Evolutionary conservation across 2,888 invertebrate genomes (phyloP), one percentile per base, ranked within the genome.

Genomic region (Drosophila paracracens): DNA sequence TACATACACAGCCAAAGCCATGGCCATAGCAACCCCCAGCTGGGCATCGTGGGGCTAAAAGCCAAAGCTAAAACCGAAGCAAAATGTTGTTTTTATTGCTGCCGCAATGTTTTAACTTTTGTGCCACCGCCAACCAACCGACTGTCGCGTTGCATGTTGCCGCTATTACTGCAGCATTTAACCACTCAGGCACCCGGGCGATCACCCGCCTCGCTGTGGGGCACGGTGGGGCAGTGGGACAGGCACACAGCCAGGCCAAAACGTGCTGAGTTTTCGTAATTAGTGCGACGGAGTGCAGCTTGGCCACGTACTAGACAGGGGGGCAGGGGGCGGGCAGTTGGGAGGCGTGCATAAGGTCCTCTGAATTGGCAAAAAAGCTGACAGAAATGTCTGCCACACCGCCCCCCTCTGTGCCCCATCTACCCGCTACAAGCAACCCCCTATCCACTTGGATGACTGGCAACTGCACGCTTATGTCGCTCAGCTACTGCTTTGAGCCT

Each of bases 181-280:
- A 88, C 82, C 89, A 89, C 89, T 88, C 88, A 75, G 88, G 58
- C 84, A 74, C 56, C 68, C 48, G 43, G 64, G 35, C 61, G 65
- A 65, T 66, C 79, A 36, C 67, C 68, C 71, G 57, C 56, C 29
- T 25, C 60, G 43, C 66, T 65, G 65, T 51, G 29, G 18, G 18
- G 18, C 31, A 64, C 65, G 36, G 48, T 68, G 82, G 54, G 67
- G 58, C 75, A 67, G 58, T 40, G 43, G 27, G 51, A 48, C 84
- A 64, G 51, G 40, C 60, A 64, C 83, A 86, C 82, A 87, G 87
- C 82, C 82, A 82, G 74, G 66, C 85, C 76, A 76, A 84, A 90
- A 87, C 87, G 87, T 87, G 87, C 87, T 86, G 83, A 90, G 87
- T 87, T 87, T 87, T 86, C 87, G 87, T 90, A 87, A 87, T 87